Base-by-base conservation (phyloP, 2,797 vertebrate species). In the Erpetoichthys calabaricus region DNA sequence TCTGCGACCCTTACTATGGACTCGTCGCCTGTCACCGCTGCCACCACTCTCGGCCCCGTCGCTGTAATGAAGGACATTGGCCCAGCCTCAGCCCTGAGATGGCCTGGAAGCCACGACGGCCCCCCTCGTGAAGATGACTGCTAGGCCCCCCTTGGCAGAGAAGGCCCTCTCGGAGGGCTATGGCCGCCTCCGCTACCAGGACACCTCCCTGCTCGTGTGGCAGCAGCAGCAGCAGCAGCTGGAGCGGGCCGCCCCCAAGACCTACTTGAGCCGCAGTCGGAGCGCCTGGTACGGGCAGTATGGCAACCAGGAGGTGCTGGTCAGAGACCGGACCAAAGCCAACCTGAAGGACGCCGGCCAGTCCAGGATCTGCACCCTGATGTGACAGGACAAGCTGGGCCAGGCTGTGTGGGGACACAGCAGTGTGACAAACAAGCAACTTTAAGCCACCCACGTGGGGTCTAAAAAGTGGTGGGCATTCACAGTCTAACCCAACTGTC, bases 161-260 rank as follows among this genome's bases (percentile, higher is more conserved):
- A 85, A 80, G 45, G 85, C 86, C 1, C 57, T 87, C 63, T 83
- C 79, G 0, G 86, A 88, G 63, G 63, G 70, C 58, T 68, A 75
- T 0, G 85, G 78, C 3, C 73, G 88, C 7, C 81, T 84, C 6
- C 66, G 89, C 1, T 98, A 86, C 81, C 56, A 73, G 9, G 91
- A 97, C 80, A 83, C 90, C 0, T 94, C 94, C 0, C 63, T 94
- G 72, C 79, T 94, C 55, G 80, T 98, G 67, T 97, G 94, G 94
- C 88, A 89, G 65, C 92, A 91, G 77, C 91, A 94, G 75, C 92
- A 95, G 74, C 78, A 77, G 68, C 71, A 87, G 3, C 57, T 90
- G 67, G 78, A 86, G 60, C 65, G 65, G 0, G 76, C 68, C 0
- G 83, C 86, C 0, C 91, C 90, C 0, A 62, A 76, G 53, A 89